phyloP scores from a whole-genome alignment of 2,888 invertebrate genomes.

The Marronus borbonicus region DNA sequence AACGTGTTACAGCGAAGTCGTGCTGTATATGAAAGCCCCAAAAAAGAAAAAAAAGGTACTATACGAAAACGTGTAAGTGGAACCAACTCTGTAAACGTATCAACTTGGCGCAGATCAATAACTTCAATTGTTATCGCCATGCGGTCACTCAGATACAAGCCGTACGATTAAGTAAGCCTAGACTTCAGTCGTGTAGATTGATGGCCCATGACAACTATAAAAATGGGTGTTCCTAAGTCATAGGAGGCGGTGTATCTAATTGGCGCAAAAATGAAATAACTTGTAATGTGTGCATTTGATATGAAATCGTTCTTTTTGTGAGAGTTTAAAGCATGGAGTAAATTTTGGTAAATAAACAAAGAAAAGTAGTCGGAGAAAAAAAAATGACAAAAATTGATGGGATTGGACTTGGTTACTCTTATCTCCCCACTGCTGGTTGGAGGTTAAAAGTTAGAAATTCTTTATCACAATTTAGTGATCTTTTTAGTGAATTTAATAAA shows the following conservation, averaged over 20 bases:
- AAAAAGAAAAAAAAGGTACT: not conserved
- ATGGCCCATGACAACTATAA: not conserved
- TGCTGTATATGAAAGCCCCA: not conserved
- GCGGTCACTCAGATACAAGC: conserved; percentile 32
- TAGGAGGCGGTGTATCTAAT: too few relatives aligned
- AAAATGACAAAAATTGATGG: conserved; percentile 71
- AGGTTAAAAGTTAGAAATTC: conserved; percentile 84
- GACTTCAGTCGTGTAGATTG: not conserved
- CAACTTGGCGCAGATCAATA: conserved; percentile 47
- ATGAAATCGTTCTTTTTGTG: not conserved
- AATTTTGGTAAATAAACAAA: too few relatives aligned
- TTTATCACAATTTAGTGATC: conserved; percentile 90
- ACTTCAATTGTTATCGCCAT: conserved; percentile 42
- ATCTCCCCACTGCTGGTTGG: conserved; percentile 86
- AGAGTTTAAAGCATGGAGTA: too few relatives aligned
- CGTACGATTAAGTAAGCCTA: too few relatives aligned
- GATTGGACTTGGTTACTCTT: conserved; percentile 84
- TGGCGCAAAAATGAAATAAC: not conserved
- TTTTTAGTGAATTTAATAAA: conserved; percentile 96
- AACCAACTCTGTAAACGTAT: conserved; percentile 13
- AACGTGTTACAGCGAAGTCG: not conserved
- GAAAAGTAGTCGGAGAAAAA: not conserved
- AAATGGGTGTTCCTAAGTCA: conserved; percentile 7
- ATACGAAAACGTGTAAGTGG: not conserved
- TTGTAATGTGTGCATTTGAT: not conserved